Percentiles rank a stretch among this genome's conserved stretches.
Evolutionary conservation across 1,140 invertebrate genomes (phyloP).

Genomic region (Octopus sinensis): DNA sequence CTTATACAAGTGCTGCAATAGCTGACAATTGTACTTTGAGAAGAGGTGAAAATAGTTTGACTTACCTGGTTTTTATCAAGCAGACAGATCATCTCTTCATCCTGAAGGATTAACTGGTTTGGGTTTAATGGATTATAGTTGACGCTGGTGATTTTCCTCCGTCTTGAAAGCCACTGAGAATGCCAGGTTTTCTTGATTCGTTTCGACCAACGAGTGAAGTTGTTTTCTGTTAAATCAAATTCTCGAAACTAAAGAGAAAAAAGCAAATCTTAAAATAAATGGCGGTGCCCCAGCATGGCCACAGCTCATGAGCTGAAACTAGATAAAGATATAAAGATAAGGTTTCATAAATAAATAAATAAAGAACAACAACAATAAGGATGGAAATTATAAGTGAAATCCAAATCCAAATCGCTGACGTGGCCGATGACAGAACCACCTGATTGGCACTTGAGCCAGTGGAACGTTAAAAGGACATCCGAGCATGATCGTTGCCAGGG

Average conservation of each 20-base stretch:
- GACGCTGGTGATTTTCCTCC: conserved; percentile 31
- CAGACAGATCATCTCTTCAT: conserved; percentile 66
- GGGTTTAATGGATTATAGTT: conserved; percentile 22
- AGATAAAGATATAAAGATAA: too few species aligned
- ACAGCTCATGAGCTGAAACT: too few species aligned
- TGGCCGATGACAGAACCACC: too few species aligned
- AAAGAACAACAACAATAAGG: too few species aligned
- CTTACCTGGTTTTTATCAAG: conserved; percentile 64
- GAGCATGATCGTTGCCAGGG: too few species aligned
- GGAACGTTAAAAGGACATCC: too few species aligned
- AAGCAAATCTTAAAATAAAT: background rate
- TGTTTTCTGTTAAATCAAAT: conserved; percentile 33
- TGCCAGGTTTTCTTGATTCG: conserved; percentile 27
- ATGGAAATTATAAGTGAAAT: too few species aligned
- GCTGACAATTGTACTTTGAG: background rate
- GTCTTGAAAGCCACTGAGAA: conserved; percentile 34
- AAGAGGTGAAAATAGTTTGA: background rate
- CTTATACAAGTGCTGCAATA: background rate
- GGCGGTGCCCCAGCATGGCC: too few species aligned
- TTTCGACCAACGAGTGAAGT: conserved; percentile 42
- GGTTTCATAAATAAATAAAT: too few species aligned
- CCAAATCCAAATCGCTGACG: too few species aligned
- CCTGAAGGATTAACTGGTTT: background rate
- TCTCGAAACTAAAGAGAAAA: conserved; percentile 38
- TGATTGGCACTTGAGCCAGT: too few species aligned